These are phyloP conservation scores for Eupithecia tripunctaria DNA, from an alignment of 2,888 invertebrate genomes.

Conservation along the genomic window DNA sequence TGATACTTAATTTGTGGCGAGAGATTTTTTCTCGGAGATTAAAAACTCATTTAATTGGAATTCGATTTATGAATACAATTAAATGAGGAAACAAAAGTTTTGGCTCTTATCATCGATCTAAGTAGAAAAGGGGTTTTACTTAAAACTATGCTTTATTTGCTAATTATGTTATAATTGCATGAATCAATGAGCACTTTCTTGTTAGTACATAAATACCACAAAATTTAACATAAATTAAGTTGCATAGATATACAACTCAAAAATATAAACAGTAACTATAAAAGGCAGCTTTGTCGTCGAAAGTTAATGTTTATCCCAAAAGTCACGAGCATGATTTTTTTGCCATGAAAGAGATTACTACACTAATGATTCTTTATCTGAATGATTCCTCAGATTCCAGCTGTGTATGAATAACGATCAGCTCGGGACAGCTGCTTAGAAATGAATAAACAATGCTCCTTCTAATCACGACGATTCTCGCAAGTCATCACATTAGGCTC, in stretches of 20 bases:
- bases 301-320: not conserved
- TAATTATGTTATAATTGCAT: not conserved
- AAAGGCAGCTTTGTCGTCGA: not conserved
- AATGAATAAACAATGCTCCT: slow-evolving; percentile 70
- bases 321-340: not conserved
- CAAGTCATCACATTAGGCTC: slow-evolving; percentile 64
- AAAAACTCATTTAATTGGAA: slow-evolving; percentile 26
- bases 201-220: too few relatives aligned
- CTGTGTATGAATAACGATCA: slow-evolving; percentile 26
- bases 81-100: not conserved
- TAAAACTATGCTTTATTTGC: too few relatives aligned
- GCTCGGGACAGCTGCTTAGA: slow-evolving; percentile 40
- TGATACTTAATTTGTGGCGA: slow-evolving; percentile 49
- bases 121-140: too few relatives aligned
- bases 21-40: slow-evolving; percentile 40
- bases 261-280: not conserved
- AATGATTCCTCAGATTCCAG: slow-evolving; percentile 27
- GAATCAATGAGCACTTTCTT: too few relatives aligned
- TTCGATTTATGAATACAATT: not conserved
- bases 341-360: not conserved
- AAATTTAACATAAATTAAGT: too few relatives aligned
- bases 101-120: not conserved
- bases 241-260: too few relatives aligned
- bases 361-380: too few relatives aligned
- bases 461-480: slow-evolving; percentile 65